These are phyloP conservation scores for Lochmaea capreae DNA, from an alignment of 2,888 invertebrate species.

Conservation along the genomic window DNA sequence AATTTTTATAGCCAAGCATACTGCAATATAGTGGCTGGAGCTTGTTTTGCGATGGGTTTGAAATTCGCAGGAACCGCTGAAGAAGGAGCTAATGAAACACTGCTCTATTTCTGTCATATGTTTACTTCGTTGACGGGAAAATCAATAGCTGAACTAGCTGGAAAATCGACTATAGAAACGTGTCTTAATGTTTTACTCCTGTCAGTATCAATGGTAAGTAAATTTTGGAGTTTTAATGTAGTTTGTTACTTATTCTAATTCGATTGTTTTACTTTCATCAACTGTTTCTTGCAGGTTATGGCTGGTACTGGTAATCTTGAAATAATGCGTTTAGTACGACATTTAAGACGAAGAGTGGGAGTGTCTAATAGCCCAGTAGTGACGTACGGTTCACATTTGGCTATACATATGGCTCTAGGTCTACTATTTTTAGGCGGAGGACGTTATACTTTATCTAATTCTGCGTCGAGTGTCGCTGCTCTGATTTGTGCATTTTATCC, in stretches of 20 bases:
- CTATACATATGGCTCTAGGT: conserved; percentile 95
- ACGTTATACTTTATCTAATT: conserved; percentile 84
- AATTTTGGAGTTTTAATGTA: background rate
- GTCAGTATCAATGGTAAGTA: conserved; percentile 80
- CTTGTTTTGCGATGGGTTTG: conserved; percentile 92
- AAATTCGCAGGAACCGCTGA: conserved; percentile 94
- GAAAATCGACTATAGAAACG: conserved; percentile 89
- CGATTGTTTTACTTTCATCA: background rate
- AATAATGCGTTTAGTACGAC: conserved; percentile 85
- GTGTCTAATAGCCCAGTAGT: conserved; percentile 76
- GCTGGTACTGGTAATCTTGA: conserved; percentile 92
- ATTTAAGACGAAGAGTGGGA: conserved; percentile 85
- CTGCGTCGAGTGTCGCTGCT: conserved; percentile 88
- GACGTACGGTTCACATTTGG: conserved; percentile 93
- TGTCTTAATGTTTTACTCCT: conserved; percentile 87
- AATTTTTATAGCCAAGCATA: conserved; percentile 84
- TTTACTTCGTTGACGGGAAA: conserved; percentile 77
- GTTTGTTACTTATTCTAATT: background rate
- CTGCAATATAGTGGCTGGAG: conserved; percentile 95
- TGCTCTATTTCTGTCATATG: conserved; percentile 79
- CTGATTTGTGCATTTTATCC: conserved; percentile 95
- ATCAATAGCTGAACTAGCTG: conserved; percentile 87
- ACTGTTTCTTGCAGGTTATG: conserved; percentile 76
- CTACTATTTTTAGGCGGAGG: conserved; percentile 95
- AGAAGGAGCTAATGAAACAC: conserved; percentile 80